Evolutionary conservation across 35 echinoderm and acorn worm species (phyloP).

Genomic region (Patiria miniata): DNA sequence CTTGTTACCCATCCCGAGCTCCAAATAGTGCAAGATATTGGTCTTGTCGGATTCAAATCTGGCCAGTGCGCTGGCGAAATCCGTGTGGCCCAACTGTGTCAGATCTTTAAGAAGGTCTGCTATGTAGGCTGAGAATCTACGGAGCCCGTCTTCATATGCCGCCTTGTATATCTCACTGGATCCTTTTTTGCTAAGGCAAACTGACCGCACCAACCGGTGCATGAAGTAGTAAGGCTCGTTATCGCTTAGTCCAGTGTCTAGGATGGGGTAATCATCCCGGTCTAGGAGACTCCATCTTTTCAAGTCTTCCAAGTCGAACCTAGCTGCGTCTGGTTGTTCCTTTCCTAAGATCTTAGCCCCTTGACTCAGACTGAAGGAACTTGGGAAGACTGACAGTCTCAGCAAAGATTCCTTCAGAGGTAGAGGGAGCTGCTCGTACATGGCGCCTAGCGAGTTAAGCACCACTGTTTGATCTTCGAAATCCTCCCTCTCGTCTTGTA

Average conservation of each 20-base stretch:
- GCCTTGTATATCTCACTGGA: not conserved
- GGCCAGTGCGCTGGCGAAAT: not conserved
- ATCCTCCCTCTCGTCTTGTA: slow-evolving; percentile 2
- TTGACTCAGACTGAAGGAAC: slow-evolving; percentile 37
- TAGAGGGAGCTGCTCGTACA: slow-evolving; percentile 40
- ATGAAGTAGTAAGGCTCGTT: slow-evolving; percentile 41
- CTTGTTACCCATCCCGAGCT: slow-evolving; percentile 35
- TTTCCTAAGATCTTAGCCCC: slow-evolving; percentile 33
- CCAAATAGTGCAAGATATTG: slow-evolving; percentile 1
- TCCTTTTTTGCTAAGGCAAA: slow-evolving; percentile 30
- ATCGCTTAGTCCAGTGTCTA: not conserved
- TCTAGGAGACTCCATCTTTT: slow-evolving; percentile 27
- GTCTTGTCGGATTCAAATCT: slow-evolving; percentile 26
- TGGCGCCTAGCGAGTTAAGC: slow-evolving; percentile 25
- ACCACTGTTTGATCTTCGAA: slow-evolving; percentile 25
- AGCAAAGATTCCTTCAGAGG: slow-evolving; percentile 34
- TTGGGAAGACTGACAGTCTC: slow-evolving; percentile 42
- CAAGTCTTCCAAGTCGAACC: slow-evolving; percentile 38
- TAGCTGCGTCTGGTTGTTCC: not conserved
- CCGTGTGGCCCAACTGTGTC: slow-evolving; percentile 4
- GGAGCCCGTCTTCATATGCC: slow-evolving; percentile 21
- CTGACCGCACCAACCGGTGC: slow-evolving; percentile 44
- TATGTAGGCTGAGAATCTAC: not conserved
- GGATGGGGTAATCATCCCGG: slow-evolving; percentile 18
- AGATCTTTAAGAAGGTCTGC: not conserved